phyloP scores from a whole-genome alignment of 2,797 vertebrate species.

The Podargus strigoides region DNA sequence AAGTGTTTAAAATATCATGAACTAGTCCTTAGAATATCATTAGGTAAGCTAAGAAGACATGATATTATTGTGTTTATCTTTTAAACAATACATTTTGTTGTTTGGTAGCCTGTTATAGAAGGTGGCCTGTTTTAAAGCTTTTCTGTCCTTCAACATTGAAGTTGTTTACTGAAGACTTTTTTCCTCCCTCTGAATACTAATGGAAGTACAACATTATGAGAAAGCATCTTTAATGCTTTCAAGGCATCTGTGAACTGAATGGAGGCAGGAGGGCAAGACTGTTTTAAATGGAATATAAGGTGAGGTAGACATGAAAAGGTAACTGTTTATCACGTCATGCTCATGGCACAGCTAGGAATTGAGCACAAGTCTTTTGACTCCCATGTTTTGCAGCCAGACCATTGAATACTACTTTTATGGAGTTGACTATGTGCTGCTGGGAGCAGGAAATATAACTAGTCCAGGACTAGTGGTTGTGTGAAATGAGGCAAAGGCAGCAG shows the following conservation, averaged over 20 bases:
- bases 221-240: not conserved
- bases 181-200: not conserved
- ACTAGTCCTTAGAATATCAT: not conserved
- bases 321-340: not conserved
- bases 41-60: not conserved
- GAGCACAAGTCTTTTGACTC: not conserved
- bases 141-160: not conserved
- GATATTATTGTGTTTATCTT: not conserved
- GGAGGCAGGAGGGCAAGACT: not conserved
- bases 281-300: not conserved
- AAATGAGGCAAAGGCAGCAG: not conserved
- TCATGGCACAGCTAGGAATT: not conserved
- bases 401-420: not conserved
- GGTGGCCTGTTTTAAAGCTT: not conserved
- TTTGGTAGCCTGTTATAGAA: not conserved
- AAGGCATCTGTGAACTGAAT: not conserved
- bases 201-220: not conserved
- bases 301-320: not conserved
- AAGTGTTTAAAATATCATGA: not conserved
- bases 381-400: not conserved
- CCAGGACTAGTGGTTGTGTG: not conserved
- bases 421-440: fast-evolving
- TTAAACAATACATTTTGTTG: not conserved
- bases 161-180: not conserved
- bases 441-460: not conserved